Evolutionary conservation across 2,113 vertebrate species (phyloP).

Genomic region (Campylorhamphus procurvoides): DNA sequence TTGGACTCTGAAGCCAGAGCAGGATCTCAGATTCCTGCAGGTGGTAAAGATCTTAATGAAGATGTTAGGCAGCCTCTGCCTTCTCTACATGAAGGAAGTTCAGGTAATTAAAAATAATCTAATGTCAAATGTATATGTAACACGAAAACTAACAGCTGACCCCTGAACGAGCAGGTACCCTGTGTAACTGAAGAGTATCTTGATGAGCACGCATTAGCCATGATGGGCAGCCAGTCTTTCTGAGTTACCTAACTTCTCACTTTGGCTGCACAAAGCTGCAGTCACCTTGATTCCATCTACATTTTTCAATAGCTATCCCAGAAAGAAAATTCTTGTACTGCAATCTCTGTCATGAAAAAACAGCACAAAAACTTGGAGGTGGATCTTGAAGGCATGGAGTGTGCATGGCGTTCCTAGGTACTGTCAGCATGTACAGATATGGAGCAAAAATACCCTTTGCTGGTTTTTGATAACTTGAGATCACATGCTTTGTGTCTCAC

Average conservation of each 20-base stretch:
- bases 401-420: neutral
- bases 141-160: neutral
- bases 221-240: neutral
- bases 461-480: neutral
- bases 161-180: neutral
- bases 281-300: neutral
- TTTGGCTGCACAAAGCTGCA: neutral
- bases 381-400: neutral
- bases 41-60: slow-evolving; percentile 63
- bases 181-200: neutral
- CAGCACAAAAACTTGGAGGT: neutral
- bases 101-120: slow-evolving; percentile 66
- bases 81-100: slow-evolving; percentile 60
- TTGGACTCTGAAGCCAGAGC: slow-evolving; percentile 66
- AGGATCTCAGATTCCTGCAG: slow-evolving; percentile 32
- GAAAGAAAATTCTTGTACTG: neutral
- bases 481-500: neutral
- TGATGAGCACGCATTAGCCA: neutral
- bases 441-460: neutral
- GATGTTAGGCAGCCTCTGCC: slow-evolving; percentile 42
- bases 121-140: neutral
- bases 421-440: neutral
- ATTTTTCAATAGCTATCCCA: neutral
- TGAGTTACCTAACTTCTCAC: neutral
- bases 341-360: neutral